A percentile compares a stretch with the other conserved stretches of the same genome.
phyloP scores from a whole-genome alignment of 2,113 vertebrate genomes.

The Sorex fumeus region DNA sequence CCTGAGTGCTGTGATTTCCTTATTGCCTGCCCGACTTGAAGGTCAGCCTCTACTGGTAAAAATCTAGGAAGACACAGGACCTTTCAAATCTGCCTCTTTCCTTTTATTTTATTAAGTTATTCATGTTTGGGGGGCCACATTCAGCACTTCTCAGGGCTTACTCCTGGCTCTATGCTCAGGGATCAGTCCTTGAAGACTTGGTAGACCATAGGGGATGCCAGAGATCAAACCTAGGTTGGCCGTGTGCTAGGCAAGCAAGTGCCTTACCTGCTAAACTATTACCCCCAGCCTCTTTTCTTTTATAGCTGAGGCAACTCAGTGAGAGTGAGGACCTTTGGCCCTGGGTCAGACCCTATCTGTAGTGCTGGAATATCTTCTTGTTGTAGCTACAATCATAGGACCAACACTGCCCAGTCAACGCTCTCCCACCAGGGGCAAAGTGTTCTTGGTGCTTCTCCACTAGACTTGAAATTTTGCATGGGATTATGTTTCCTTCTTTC shows the following conservation, averaged over 20 bases:
- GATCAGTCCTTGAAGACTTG: no score
- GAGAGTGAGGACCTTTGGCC: not conserved
- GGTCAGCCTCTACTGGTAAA: not conserved
- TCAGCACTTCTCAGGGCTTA: no score
- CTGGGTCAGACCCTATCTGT: not conserved
- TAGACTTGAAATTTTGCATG: not conserved
- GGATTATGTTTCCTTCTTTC: not conserved
- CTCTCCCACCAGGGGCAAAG: rapidly evolving
- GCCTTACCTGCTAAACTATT: no score
- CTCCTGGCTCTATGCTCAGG: no score
- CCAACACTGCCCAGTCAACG: not conserved
- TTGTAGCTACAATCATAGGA: not conserved
- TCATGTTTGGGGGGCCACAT: no score
- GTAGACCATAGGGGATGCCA: no score
- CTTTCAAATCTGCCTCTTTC: not conserved
- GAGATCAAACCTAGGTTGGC: no score
- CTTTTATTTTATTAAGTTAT: not conserved
- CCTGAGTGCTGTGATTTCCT: not conserved
- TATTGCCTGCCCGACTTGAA: no score
- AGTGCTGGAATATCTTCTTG: not conserved
- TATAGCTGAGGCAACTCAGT: not conserved
- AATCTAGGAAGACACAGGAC: not conserved
- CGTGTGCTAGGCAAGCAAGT: no score
- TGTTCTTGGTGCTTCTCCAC: not conserved
- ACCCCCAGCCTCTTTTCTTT: no score